Base-by-base conservation (phyloP, 2,888 invertebrate genomes). In the Aelia acuminata region DNA sequence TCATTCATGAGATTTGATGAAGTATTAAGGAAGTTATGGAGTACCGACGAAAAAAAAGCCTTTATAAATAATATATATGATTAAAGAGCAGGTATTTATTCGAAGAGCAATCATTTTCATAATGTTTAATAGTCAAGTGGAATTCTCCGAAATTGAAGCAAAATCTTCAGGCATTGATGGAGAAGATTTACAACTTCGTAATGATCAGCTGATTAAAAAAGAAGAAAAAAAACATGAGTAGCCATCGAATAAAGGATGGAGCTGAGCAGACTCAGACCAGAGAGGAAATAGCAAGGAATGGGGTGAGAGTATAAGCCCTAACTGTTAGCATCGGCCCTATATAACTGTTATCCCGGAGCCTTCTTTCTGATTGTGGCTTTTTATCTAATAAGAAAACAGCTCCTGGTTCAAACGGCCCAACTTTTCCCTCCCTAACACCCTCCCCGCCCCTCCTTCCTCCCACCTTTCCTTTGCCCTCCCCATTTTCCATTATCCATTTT, bases 301-400 rank as follows among this genome's bases (percentile, higher is more conserved):
- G 35, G 63, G 31, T 2, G 3, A 11, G 57, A 13, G 7, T 18
- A 35, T 18, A 70, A 35, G 63, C 18, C 31, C 10, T 57, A 57
- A 57, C 31, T 70, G 63, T n/a, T 47, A 80, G 15, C 43, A 47
- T n/a, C 5, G 35, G 35, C 53, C 57, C 53, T 85, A 53, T 85
- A 85, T 53, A 85, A 85, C 85, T 57, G 85, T 85, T 85, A 85
- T 85, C 0, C 85, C 53, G 11, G 43, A n/a, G 57, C 39, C 39
- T 85, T 53, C 57, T 57, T 85, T 85, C 85, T 85, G 43, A 85
- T 85, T 85, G 85, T 39, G 85, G 85, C 85, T 85, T 85, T 85
- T 85, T 85, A 85, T 53, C 85, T 85, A 85, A 85, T 85, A 85
- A 85, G 85, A 85, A 85, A 85, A 43, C 80, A 80, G 80, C 8